Conservation (phyloP, 2,888 invertebrate species). For the Dendrolimus pini region DNA sequence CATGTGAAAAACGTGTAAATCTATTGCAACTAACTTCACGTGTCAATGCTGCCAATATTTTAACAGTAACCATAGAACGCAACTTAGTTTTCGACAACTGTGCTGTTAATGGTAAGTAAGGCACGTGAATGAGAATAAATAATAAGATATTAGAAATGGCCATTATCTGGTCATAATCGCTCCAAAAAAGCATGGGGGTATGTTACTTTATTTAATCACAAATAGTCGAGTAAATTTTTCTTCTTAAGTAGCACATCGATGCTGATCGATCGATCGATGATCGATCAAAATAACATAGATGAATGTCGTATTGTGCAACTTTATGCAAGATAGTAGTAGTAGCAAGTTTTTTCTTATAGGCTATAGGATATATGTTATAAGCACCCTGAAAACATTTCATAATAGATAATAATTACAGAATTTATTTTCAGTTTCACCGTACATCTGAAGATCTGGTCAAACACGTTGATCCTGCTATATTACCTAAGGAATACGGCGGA, state of each 20-base stretch:
- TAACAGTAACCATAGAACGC: not conserved
- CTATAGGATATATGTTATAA: too few relatives aligned
- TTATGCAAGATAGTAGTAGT: too few relatives aligned
- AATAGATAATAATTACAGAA: not conserved
- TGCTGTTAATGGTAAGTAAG: too few relatives aligned
- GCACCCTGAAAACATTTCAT: too few relatives aligned
- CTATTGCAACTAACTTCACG: not conserved
- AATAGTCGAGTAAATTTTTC: not conserved
- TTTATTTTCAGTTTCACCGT: constrained; percentile 81
- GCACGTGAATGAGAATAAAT: too few relatives aligned
- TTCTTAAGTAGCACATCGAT: not conserved
- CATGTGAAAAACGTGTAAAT: not conserved
- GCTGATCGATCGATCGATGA: not conserved
- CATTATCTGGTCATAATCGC: too few relatives aligned
- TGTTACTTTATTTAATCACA: too few relatives aligned
- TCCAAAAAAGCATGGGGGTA: too few relatives aligned
- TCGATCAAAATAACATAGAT: not conserved
- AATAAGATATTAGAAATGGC: too few relatives aligned
- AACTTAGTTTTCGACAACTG: too few relatives aligned
- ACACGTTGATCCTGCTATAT: constrained; percentile 82
- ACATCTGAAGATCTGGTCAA: constrained; percentile 83
- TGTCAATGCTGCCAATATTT: not conserved
- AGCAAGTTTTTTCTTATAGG: too few relatives aligned
- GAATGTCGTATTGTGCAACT: too few relatives aligned
- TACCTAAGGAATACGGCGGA: constrained; percentile 94